phyloP scores from a whole-genome alignment of 2,888 invertebrate genomes.

The Eupithecia subfuscata region DNA sequence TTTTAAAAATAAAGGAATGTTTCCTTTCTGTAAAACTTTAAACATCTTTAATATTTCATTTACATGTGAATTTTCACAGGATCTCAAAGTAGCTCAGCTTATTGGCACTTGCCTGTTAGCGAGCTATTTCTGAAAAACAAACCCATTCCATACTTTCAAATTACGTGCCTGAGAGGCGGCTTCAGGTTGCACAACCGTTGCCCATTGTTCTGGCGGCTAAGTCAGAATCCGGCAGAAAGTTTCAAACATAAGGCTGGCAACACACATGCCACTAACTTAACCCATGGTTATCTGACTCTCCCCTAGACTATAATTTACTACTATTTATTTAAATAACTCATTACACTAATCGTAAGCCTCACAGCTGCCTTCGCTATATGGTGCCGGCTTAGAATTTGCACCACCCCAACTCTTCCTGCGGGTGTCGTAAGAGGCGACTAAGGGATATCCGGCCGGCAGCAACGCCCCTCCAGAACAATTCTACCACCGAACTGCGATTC shows the following conservation, averaged over 20 bases:
- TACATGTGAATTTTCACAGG: background rate
- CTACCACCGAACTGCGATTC: too few relatives aligned
- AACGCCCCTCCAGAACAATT: too few relatives aligned
- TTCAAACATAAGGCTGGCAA: constrained; percentile 48
- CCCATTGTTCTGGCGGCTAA: constrained; percentile 52
- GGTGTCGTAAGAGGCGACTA: too few relatives aligned
- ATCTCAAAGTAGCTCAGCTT: background rate
- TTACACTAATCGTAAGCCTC: too few relatives aligned
- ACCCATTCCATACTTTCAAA: constrained; percentile 48
- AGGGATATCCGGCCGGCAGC: too few relatives aligned
- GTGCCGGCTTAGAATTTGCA: too few relatives aligned
- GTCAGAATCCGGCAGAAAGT: constrained; percentile 67
- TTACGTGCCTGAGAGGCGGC: constrained; percentile 46
- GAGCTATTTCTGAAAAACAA: constrained; percentile 31
- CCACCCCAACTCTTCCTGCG: too few relatives aligned
- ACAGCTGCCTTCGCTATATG: too few relatives aligned
- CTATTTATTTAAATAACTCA: too few relatives aligned
- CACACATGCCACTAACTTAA: background rate
- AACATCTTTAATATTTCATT: too few relatives aligned
- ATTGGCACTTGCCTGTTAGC: constrained; percentile 17
- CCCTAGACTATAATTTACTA: too few relatives aligned
- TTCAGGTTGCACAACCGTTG: constrained; percentile 55
- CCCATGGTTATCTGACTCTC: background rate
- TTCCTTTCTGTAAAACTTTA: background rate
- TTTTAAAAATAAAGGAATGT: background rate